Evolutionary conservation across 2,113 vertebrate species (phyloP).

Genomic region (Vulpes vulpes): DNA sequence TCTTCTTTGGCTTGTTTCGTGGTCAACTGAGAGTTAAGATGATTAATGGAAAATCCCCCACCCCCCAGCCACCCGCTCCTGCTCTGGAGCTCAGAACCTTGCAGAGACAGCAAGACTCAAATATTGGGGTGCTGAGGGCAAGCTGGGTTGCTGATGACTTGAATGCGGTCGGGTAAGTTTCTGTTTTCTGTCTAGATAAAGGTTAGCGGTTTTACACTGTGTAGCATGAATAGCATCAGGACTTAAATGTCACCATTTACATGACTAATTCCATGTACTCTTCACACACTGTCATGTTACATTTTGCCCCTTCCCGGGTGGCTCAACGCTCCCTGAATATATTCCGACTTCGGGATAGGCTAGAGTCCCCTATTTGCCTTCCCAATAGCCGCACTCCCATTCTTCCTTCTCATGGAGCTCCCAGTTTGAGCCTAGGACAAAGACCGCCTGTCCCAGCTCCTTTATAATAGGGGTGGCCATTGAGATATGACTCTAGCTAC

Average conservation of each 20-base stretch:
- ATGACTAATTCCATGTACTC: not conserved
- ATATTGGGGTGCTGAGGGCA: fast-evolving
- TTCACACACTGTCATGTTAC: not conserved
- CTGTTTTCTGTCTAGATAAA: not conserved
- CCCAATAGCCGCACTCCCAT: fast-evolving
- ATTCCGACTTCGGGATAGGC: not conserved
- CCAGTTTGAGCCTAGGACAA: not conserved
- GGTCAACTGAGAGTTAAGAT: not conserved
- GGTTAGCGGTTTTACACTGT: not conserved
- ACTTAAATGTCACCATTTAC: not conserved
- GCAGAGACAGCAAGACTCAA: fast-evolving
- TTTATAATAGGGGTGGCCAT: not conserved
- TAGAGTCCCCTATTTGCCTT: not conserved
- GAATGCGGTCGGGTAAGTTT: not conserved
- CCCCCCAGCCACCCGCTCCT: too few relatives aligned
- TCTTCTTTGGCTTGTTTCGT: not conserved
- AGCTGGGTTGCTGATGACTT: fast-evolving
- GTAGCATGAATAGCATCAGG: not conserved
- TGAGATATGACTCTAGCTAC: not conserved
- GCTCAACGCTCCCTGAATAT: too few relatives aligned
- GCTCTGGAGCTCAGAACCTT: not conserved
- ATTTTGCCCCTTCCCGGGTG: not conserved
- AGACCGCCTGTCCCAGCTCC: not conserved
- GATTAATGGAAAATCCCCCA: too few relatives aligned
- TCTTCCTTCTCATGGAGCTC: not conserved